A percentile compares a stretch with the other conserved stretches of the same genome.
phyloP scores from a whole-genome alignment of 2,888 invertebrate species.

The Chrysolina oricalcia region DNA sequence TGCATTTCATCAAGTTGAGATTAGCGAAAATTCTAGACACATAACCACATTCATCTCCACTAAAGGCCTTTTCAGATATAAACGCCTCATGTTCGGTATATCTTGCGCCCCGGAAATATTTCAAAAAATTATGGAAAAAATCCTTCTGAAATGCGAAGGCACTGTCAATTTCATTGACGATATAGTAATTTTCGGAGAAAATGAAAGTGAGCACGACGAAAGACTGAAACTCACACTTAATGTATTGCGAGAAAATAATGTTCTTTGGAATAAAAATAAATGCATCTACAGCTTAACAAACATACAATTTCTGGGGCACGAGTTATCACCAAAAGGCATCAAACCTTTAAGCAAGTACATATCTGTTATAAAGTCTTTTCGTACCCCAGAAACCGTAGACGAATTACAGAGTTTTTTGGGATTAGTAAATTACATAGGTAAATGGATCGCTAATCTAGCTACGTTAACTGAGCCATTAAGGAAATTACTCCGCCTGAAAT shows the following conservation, averaged over 20 bases:
- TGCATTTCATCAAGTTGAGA: constrained; percentile 66
- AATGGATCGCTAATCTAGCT: constrained; percentile 59
- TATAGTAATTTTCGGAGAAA: background rate
- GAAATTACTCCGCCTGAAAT: background rate
- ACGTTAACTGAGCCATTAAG: constrained; percentile 45
- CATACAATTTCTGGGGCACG: constrained; percentile 39
- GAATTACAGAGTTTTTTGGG: constrained; percentile 58
- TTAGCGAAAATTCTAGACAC: constrained; percentile 44
- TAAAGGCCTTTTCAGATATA: background rate
- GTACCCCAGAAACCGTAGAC: constrained; percentile 36
- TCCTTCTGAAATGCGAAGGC: background rate
- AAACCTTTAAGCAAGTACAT: too few relatives aligned
- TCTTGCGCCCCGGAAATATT: background rate
- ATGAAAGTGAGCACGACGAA: background rate
- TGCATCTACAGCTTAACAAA: background rate
- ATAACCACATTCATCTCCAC: background rate
- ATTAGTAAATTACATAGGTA: constrained; percentile 59
- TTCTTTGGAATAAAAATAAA: constrained; percentile 24
- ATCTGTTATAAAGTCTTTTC: too few relatives aligned
- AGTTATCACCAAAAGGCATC: background rate
- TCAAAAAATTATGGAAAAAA: constrained; percentile 10
- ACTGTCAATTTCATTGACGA: constrained; percentile 18
- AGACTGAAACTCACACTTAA: background rate
- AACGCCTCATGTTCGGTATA: background rate
- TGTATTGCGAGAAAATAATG: constrained; percentile 25